phyloP scores from a whole-genome alignment of 2,113 vertebrate species.

The Herpailurus yagouaroundi region DNA sequence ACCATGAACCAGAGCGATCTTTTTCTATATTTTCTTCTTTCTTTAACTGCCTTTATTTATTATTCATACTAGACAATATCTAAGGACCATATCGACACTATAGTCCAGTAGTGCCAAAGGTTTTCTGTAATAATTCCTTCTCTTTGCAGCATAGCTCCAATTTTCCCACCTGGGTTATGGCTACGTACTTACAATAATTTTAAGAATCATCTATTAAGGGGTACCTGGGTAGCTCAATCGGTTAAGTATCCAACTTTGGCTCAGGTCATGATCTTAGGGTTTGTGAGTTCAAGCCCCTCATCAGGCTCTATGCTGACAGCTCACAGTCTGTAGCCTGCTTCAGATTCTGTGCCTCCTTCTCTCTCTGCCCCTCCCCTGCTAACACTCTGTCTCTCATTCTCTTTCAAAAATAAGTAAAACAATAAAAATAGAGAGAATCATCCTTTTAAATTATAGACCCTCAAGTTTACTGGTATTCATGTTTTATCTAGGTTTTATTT shows the following conservation, averaged over 20 bases:
- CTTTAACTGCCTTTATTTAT: background rate
- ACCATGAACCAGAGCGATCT: background rate
- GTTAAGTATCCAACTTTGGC: too few species aligned
- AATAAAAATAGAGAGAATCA: background rate
- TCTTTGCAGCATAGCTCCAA: background rate
- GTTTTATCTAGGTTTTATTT: constrained; percentile 11
- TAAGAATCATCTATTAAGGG: background rate
- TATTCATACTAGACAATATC: background rate
- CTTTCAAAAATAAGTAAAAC: too few species aligned
- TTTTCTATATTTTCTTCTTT: background rate
- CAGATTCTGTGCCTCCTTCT: too few species aligned
- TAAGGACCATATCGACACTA: background rate
- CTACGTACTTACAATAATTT: background rate
- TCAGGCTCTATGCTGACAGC: too few species aligned
- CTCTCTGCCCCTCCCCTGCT: too few species aligned
- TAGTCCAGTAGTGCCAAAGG: too few species aligned
- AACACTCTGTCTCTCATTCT: too few species aligned
- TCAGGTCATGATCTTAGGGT: too few species aligned
- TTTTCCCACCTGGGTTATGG: background rate
- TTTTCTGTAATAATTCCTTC: background rate
- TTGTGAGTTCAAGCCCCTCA: too few species aligned
- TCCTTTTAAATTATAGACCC: background rate
- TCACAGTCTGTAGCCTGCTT: too few species aligned
- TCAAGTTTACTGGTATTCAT: background rate
- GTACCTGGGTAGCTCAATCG: too few species aligned